A percentile compares a stretch with the other conserved stretches of the same genome.
Conservation (phyloP, 2,888 invertebrate genomes). For the Mamestra brassicae region DNA sequence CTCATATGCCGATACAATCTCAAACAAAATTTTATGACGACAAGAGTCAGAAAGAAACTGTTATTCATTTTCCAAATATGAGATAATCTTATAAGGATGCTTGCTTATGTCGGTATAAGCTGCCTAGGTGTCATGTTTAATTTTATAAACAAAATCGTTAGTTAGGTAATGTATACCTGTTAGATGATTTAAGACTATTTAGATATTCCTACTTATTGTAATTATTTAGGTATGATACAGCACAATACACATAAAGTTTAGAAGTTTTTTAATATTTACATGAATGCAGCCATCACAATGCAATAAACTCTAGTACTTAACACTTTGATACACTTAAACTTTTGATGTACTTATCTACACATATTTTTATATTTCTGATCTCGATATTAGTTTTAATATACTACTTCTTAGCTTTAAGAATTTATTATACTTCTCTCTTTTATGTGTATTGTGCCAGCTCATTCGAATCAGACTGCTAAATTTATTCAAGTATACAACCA, state of each 20-base stretch:
- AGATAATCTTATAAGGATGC: constrained; percentile 36
- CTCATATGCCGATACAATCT: constrained; percentile 54
- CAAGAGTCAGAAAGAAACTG: constrained; percentile 14
- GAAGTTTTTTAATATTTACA: constrained; percentile 28
- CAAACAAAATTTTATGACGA: constrained; percentile 16
- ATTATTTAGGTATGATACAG: constrained; percentile 42
- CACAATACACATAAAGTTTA: constrained; percentile 48
- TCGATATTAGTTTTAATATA: constrained; percentile 53
- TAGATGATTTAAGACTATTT: constrained; percentile 61
- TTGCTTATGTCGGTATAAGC: constrained; percentile 62
- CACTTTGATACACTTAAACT: constrained; percentile 44
- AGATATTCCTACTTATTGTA: constrained; percentile 63
- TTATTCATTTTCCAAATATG: constrained; percentile 31
- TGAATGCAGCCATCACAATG: constrained; percentile 48
- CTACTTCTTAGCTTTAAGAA: constrained; percentile 43
- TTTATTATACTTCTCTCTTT: constrained; percentile 38
- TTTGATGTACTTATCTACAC: constrained; percentile 49
- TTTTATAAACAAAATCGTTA: constrained; percentile 69
- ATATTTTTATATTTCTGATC: constrained; percentile 52
- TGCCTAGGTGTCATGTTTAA: constrained; percentile 67
- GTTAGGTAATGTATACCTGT: constrained; percentile 64
- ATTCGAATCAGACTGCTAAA: constrained; percentile 45
- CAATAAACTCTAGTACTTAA: constrained; percentile 39
- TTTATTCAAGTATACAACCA: constrained; percentile 15
- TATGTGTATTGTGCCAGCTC: constrained; percentile 49